phyloP scores from a whole-genome alignment of 2,888 invertebrate genomes.

The Eudasyphora cyanicolor region DNA sequence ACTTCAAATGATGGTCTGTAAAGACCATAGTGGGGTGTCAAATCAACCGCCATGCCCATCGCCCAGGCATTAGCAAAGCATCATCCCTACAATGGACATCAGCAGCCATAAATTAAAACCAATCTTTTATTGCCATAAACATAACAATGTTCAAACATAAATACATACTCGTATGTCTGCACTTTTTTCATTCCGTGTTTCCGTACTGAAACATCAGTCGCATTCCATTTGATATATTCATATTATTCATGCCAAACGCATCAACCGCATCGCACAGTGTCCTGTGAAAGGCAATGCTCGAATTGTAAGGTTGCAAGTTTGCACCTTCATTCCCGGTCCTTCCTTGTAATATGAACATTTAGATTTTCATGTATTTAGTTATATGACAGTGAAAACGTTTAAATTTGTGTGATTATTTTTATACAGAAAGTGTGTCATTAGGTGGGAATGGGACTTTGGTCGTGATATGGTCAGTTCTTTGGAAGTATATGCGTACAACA shows the following conservation, averaged over 20 bases:
- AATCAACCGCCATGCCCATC: not conserved
- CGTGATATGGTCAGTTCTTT: no score
- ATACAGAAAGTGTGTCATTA: no score
- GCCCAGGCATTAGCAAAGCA: not conserved
- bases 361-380: no score
- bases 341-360: no score
- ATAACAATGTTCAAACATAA: constrained; percentile 14
- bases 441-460: no score
- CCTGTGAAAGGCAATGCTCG: no score
- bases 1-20: not conserved
- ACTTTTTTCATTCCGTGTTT: constrained; percentile 38
- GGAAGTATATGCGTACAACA: no score
- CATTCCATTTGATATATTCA: constrained; percentile 44
- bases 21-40: not conserved
- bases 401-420: no score
- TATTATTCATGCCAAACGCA: constrained; percentile 16
- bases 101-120: constrained; percentile 24
- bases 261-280: not conserved
- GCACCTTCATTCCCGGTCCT: no score
- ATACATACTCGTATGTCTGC: not conserved
- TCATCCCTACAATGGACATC: not conserved
- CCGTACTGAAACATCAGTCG: constrained; percentile 66
- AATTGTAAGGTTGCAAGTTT: no score
- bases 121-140: constrained; percentile 30
- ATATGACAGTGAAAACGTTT: no score